A percentile compares a stretch with the other conserved stretches of the same genome.
These are phyloP conservation scores for Takifugu bimaculatus DNA, from an alignment of 2,113 vertebrate genomes.

Conservation along the genomic window DNA sequence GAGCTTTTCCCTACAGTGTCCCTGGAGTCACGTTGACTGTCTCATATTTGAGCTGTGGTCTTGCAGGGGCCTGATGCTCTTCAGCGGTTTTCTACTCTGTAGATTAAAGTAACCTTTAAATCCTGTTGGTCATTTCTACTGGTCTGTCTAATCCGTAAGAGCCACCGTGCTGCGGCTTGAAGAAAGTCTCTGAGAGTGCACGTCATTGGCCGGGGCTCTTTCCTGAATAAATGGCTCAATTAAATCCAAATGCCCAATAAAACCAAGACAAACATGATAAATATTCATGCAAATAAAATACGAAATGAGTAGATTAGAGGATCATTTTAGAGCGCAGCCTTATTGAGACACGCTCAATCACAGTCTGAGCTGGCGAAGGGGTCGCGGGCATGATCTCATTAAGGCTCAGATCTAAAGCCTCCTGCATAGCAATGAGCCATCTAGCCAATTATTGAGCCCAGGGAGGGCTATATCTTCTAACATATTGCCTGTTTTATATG, in stretches of 20 bases:
- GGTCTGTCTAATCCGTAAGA: slow-evolving; percentile 58
- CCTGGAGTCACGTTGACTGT: slow-evolving; percentile 1
- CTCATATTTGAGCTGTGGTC: slow-evolving; percentile 23
- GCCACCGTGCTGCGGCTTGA: slow-evolving; percentile 37
- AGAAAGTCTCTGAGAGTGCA: slow-evolving; percentile 19
- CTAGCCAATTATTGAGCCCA: slow-evolving; percentile 34
- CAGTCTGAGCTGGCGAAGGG: slow-evolving; percentile 10
- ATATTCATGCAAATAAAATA: slow-evolving; percentile 30
- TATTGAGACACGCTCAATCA: slow-evolving; percentile 28
- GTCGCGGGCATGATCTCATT: slow-evolving; percentile 57
- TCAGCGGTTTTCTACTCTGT: slow-evolving; percentile 59
- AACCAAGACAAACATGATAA: slow-evolving; percentile 15
- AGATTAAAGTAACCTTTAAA: slow-evolving; percentile 74
- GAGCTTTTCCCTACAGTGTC: neutral
- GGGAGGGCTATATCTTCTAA: slow-evolving; percentile 29
- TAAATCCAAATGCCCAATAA: slow-evolving; percentile 38
- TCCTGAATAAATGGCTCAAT: slow-evolving; percentile 41
- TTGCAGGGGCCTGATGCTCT: slow-evolving; percentile 45
- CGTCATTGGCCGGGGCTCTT: slow-evolving; percentile 25
- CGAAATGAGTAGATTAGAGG: slow-evolving; percentile 45
- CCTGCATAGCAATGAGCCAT: slow-evolving; percentile 53
- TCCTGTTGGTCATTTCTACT: slow-evolving; percentile 63
- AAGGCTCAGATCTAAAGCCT: slow-evolving; percentile 29
- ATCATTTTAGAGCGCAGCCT: slow-evolving; percentile 25
- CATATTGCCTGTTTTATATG: slow-evolving; percentile 28